Percentiles rank a stretch among this genome's conserved stretches.
These are phyloP conservation scores for Gnathonemus echidnorhynchus DNA, from an alignment of 2,113 vertebrate species.

Conservation along the genomic window DNA sequence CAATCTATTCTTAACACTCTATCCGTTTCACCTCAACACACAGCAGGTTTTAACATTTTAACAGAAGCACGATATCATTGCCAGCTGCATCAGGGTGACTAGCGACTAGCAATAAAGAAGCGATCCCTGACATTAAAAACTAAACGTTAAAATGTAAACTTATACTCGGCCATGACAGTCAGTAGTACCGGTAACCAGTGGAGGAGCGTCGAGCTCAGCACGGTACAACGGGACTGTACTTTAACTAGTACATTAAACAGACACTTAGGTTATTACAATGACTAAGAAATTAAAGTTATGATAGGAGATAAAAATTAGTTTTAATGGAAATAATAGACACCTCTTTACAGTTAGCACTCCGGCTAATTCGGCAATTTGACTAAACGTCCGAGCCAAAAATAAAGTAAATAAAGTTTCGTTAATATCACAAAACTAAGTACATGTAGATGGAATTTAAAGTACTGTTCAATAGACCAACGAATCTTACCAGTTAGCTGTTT, in stretches of 20 bases:
- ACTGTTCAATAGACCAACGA: neutral
- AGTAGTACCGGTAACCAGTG: too few species aligned
- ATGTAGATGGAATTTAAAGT: neutral
- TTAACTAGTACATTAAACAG: neutral
- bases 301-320: neutral
- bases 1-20: neutral
- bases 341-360: neutral
- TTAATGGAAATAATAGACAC: neutral
- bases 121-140: too few species aligned
- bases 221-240: neutral
- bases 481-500: constrained; percentile 57
- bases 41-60: neutral
- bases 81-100: too few species aligned
- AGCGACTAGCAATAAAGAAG: too few species aligned
- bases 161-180: neutral
- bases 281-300: neutral
- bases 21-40: neutral
- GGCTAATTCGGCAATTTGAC: neutral
- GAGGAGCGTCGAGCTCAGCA: too few species aligned
- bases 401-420: neutral
- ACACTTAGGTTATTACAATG: neutral
- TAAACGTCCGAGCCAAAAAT: neutral
- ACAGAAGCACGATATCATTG: neutral
- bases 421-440: neutral
- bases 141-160: too few species aligned